Conservation (phyloP, 2,888 invertebrate species). For the Oasisia sp. region DNA sequence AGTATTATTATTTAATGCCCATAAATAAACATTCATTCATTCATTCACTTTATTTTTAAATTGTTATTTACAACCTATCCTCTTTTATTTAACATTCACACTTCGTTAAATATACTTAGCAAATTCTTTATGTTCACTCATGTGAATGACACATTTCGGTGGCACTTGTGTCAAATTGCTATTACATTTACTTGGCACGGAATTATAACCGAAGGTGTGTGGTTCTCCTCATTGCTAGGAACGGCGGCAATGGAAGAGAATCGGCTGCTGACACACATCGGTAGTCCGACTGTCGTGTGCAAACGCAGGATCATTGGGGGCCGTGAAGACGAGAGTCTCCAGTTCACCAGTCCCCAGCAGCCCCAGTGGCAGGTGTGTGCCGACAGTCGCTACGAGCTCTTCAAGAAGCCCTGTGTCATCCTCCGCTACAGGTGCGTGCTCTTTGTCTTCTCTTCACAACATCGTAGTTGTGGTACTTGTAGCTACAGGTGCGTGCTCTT, state of each 20-base stretch:
- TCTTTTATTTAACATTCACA: too few relatives aligned
- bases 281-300: conserved; percentile 33
- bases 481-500: conserved; percentile 29
- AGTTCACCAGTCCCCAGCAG: conserved; percentile 30
- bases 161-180: too few relatives aligned
- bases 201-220: not conserved
- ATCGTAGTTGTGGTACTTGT: too few relatives aligned
- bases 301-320: conserved; percentile 32
- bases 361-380: conserved; percentile 35
- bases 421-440: conserved; percentile 30
- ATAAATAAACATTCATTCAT: too few relatives aligned
- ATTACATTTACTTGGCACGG: not conserved
- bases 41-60: too few relatives aligned
- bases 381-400: conserved; percentile 30
- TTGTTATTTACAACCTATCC: too few relatives aligned
- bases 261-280: conserved; percentile 34
- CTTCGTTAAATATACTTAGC: too few relatives aligned
- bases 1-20: too few relatives aligned
- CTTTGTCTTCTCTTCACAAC: too few relatives aligned
- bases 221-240: conserved; percentile 27
- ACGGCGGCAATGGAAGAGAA: conserved; percentile 34
- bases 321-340: conserved; percentile 22
- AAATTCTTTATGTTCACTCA: too few relatives aligned
- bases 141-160: too few relatives aligned
- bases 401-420: conserved; percentile 31